Base-by-base conservation (phyloP, 2,797 vertebrate species). In the Loriculus beryllinus region DNA sequence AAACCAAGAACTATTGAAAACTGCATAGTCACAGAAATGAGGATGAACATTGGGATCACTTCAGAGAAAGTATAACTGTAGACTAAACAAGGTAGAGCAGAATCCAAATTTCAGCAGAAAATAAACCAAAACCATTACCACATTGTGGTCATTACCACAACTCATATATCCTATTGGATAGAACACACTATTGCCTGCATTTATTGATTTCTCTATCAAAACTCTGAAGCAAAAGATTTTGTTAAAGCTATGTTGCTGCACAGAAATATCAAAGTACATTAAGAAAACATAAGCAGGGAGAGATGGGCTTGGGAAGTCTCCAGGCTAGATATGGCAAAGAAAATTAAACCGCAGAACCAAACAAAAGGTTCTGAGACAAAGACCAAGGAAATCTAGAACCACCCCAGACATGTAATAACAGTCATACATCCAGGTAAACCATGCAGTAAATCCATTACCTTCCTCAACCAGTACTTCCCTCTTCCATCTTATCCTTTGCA, bases 241-340 rank as follows among this genome's bases (percentile, higher is more conserved):
- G 47, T 49, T 67, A 76, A 63, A 64, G 62, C 39, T 56, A 23
- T 33, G 20, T 1, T 2, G 7, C 31, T 76, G 28, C n/a, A 82
- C 8, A 62, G 39, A 77, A 88, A 90, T 67, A 68, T 57, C 19
- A 13, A 72, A 60, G 40, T 28, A 69, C 11, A 33, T 51, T 35
- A 40, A 51, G 25, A 63, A 52, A 81, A 28, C 1, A 5, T 29
- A 95, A 97, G 97, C 52, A 79, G 45, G 11, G 26, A 88, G 22
- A 83, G 18, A 98, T 97, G 63, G 92, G 93, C 93, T 96, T 88
- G 91, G 96, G 96, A 97, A 98, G 90, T 83, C 94, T 80, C 95
- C 96, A 96, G 96, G 97, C 96, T 97, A 97, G 82, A 92, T 95
- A 98, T 97, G 92, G 92, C 95, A 96, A 96, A 96, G 96, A 62